These are phyloP conservation scores for Aelia acuminata DNA, from an alignment of 2,888 invertebrate genomes.

Conservation along the genomic window DNA sequence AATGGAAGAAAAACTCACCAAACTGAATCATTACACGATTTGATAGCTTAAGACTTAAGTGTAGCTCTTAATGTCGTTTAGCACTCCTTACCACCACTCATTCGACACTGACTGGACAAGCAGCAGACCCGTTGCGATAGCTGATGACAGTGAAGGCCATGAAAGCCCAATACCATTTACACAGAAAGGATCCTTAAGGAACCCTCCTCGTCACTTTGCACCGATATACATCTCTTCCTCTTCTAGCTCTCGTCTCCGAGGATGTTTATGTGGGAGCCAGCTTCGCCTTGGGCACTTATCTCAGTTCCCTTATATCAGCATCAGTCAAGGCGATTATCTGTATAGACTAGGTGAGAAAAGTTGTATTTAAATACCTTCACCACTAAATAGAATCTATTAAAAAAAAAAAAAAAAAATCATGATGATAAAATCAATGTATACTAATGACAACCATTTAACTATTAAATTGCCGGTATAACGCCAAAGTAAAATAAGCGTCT, in stretches of 20 bases:
- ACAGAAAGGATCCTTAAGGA: constrained; percentile 29
- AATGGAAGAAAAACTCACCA: not conserved
- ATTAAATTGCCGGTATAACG: too few species aligned
- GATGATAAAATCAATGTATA: too few species aligned
- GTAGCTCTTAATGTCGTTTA: not conserved
- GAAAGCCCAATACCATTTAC: constrained; percentile 21
- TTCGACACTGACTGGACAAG: not conserved
- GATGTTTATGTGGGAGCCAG: not conserved
- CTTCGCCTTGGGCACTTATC: not conserved
- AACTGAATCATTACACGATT: not conserved
- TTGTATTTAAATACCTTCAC: too few species aligned
- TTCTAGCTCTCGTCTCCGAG: not conserved
- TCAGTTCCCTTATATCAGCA: too few species aligned
- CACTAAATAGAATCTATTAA: too few species aligned
- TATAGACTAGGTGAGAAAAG: too few species aligned
- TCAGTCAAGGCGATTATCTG: too few species aligned
- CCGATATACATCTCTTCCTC: constrained; percentile 8
- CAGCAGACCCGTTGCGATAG: not conserved
- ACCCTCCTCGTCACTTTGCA: not conserved
- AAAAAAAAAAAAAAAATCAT: too few species aligned
- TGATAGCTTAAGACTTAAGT: not conserved
- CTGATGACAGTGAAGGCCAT: not conserved
- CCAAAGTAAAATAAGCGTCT: too few species aligned
- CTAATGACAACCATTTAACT: too few species aligned
- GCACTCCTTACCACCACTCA: not conserved